Evolutionary conservation across 2,797 vertebrate genomes (phyloP), one percentile per base, ranked within the genome.

Genomic region (Botia kubotai): DNA sequence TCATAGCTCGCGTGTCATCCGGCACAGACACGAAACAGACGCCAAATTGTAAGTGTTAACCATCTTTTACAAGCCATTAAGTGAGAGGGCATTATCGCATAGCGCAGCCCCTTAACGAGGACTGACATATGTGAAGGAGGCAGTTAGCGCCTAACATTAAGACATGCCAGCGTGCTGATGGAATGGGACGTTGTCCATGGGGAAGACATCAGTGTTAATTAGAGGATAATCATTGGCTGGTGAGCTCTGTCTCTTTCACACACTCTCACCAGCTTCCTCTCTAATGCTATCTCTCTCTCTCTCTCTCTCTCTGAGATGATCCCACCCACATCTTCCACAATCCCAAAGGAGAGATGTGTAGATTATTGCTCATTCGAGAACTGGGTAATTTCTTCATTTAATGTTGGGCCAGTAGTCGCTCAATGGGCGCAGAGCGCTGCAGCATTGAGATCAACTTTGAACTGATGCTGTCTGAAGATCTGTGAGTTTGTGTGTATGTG

Each of bases 31-130:
- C 67, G 80, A 84, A 86, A 85, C 55, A 93, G 95, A 95, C 94
- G 94, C 95, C 87, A 97, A 97, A 97, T 94, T 94, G 89, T 95
- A 95, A 96, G 94, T 93, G 96, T 97, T 98, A 97, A 98, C 96
- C 96, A 96, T 97, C 95, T 96, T 98, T 98, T 98, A 98, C 96
- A 96, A 96, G 95, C 95, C 96, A 97, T 97, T 98, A 98, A 96
- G 94, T 93, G 92, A 93, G 93, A 93, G 89, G 94, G 93, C 94
- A 95, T 98, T 97, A 97, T 94, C 89, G 89, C 93, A 60, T 93
- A 92, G 93, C 90, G 86, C 36, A 92, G 94, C 95, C 96, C 95
- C 96, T 95, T 98, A 98, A 99, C 95, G 96, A 97, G 96, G 95
- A 93, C 96, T 97, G 97, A 95, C 97, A 98, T 97, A 98, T 98